A percentile compares a stretch with the other conserved stretches of the same genome.
Conservation (phyloP, 2,113 vertebrate species). For the Hemichromis elongatus region DNA sequence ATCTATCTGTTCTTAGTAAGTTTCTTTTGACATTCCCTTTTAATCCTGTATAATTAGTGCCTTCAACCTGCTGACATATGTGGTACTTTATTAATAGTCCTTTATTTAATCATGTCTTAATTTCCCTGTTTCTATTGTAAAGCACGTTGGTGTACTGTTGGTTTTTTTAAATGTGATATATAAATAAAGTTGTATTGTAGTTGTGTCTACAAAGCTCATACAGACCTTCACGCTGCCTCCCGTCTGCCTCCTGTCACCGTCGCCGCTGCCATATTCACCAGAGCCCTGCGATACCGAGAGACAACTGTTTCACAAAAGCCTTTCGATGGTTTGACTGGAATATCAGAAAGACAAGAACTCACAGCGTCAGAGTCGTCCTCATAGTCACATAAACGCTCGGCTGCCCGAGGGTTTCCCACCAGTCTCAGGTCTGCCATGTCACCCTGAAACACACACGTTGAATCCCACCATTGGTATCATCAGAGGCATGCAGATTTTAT, state of each 20-base stretch:
- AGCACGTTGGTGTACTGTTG: too few relatives aligned
- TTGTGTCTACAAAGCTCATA: background rate
- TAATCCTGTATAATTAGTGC: too few relatives aligned
- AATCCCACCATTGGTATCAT: background rate
- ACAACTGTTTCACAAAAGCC: background rate
- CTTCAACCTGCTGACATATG: too few relatives aligned
- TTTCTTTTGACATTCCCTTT: too few relatives aligned
- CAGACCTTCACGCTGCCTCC: constrained; percentile 20
- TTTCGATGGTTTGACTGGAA: background rate
- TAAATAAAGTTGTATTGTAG: too few relatives aligned
- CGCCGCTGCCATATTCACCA: constrained; percentile 84
- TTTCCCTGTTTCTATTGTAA: too few relatives aligned
- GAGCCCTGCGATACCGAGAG: constrained; percentile 68
- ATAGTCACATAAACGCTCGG: constrained; percentile 80
- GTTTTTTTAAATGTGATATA: too few relatives aligned
- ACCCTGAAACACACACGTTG: constrained; percentile 72
- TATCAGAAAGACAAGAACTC: constrained; percentile 25
- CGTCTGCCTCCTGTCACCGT: background rate
- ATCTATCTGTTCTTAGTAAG: too few relatives aligned
- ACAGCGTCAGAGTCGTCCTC: constrained; percentile 81
- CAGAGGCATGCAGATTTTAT: background rate
- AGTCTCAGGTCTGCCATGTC: constrained; percentile 80
- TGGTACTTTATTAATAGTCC: too few relatives aligned
- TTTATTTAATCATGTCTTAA: too few relatives aligned
- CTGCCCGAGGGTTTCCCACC: constrained; percentile 72